Conservation (phyloP, 1,140 invertebrate species). For the Cydia fagiglandana region DNA sequence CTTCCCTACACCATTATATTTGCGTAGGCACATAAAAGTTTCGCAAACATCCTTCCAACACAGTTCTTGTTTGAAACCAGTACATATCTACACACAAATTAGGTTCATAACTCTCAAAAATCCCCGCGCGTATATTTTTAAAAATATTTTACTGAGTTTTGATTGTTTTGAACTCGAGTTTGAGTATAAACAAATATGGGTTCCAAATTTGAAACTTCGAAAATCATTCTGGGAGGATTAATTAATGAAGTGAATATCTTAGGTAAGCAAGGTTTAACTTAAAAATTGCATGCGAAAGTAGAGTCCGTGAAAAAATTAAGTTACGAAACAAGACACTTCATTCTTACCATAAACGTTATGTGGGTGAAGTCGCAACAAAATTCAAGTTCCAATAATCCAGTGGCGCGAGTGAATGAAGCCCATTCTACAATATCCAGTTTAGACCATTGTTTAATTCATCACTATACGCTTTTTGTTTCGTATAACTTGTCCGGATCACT, state of each 20-base stretch:
- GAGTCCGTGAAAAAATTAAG: slow-evolving; percentile 53
- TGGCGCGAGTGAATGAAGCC: slow-evolving; percentile 49
- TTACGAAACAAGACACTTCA: slow-evolving; percentile 77
- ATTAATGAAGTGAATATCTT: neutral
- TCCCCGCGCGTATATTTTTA: neutral
- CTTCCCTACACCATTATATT: slow-evolving; percentile 27
- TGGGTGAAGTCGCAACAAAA: slow-evolving; percentile 70
- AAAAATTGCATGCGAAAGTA: slow-evolving; percentile 41
- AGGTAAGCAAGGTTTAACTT: slow-evolving; percentile 22
- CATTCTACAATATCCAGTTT: slow-evolving; percentile 72
- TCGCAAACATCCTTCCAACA: slow-evolving; percentile 26
- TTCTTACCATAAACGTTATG: slow-evolving; percentile 76
- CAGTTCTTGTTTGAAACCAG: slow-evolving; percentile 8
- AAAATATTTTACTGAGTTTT: neutral
- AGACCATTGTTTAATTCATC: slow-evolving; percentile 72
- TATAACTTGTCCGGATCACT: slow-evolving; percentile 68
- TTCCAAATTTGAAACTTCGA: neutral
- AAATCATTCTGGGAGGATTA: neutral
- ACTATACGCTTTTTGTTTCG: slow-evolving; percentile 58
- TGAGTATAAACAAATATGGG: neutral
- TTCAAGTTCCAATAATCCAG: slow-evolving; percentile 54
- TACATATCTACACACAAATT: neutral
- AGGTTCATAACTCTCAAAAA: neutral
- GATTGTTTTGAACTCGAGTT: neutral
- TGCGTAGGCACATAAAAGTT: slow-evolving; percentile 26